A percentile compares a stretch with the other conserved stretches of the same genome.
Evolutionary conservation across 2,888 invertebrate genomes (phyloP).

Genomic region (Orthonychiurus folsomi): DNA sequence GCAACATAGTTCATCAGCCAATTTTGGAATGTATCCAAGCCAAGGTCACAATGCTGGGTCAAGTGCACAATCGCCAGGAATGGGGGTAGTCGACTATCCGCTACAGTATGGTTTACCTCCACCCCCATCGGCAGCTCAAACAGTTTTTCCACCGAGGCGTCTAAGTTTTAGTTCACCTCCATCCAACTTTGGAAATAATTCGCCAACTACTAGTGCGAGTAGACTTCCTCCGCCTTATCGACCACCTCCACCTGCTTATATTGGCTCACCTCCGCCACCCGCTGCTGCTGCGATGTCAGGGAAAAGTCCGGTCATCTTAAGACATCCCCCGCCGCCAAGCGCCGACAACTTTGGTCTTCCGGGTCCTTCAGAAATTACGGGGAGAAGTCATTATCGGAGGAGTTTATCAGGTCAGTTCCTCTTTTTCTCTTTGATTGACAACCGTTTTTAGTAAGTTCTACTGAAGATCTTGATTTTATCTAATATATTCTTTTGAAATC

Average conservation of each 20-base stretch:
- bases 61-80: neutral
- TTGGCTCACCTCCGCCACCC: neutral
- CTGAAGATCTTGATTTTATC: too few species aligned
- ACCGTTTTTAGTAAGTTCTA: neutral
- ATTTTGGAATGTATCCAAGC: neutral
- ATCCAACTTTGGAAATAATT: neutral
- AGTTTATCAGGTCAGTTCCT: conserved; percentile 35
- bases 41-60: neutral
- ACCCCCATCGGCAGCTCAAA: conserved; percentile 17
- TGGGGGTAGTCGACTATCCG: conserved; percentile 20
- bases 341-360: neutral
- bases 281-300: neutral
- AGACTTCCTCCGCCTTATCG: conserved; percentile 51
- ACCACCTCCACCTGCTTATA: conserved; percentile 45
- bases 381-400: conserved; percentile 23
- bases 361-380: neutral
- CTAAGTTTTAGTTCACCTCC: conserved; percentile 15
- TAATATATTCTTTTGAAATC: too few species aligned
- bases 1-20: neutral
- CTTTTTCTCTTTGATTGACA: conserved; percentile 15
- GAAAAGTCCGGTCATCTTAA: neutral
- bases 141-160: conserved; percentile 18
- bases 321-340: conserved; percentile 15
- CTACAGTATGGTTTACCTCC: conserved; percentile 36
- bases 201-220: conserved; percentile 40